Evolutionary conservation across 2,797 vertebrate genomes (phyloP), one percentile per base, ranked within the genome.

Genomic region (Cuculus canorus): DNA sequence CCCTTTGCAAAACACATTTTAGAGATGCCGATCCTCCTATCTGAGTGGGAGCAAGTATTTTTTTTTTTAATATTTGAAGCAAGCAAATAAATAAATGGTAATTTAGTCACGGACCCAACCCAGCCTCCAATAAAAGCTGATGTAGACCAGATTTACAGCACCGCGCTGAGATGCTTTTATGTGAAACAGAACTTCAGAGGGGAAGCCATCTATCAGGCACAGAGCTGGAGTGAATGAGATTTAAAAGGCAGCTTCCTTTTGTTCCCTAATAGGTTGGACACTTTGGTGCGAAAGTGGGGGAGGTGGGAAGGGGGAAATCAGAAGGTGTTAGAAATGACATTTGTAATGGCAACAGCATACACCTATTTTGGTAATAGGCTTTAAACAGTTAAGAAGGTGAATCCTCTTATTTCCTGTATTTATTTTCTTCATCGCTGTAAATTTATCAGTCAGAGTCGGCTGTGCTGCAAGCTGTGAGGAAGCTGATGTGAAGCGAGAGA

Each of bases 171-270:
- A 66, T 83, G 97, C 97, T 97, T 98, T 98, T 98, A 97, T 97
- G 97, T 95, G 96, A 93, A 92, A 79, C 97, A 90, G 94, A 94
- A 94, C 97, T 95, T 96, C 95, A 87, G 97, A 97, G 86, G 92
- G 93, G 96, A 93, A 96, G 88, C 86, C 91, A 97, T 98, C 97
- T 90, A 96, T 98, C 97, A 98, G 95, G 30, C 47, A 22, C 93
- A 95, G 93, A 96, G 93, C 94, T 52, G 30, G 92, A 95, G 94
- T 90, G 97, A 96, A 92, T 30, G 95, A 96, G 96, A 97, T 97
- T 98, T 98, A 97, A 97, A 97, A 98, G 96, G 97, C 95, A 84
- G 95, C 95, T 95, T 97, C 95, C 95, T 95, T 97, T 98, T 98
- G 97, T 98, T 98, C 96, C 95, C 66, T 96, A 97, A 97, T 97